These are phyloP conservation scores for Chloropsis hardwickii DNA, from an alignment of 2,113 vertebrate genomes.

Conservation along the genomic window DNA sequence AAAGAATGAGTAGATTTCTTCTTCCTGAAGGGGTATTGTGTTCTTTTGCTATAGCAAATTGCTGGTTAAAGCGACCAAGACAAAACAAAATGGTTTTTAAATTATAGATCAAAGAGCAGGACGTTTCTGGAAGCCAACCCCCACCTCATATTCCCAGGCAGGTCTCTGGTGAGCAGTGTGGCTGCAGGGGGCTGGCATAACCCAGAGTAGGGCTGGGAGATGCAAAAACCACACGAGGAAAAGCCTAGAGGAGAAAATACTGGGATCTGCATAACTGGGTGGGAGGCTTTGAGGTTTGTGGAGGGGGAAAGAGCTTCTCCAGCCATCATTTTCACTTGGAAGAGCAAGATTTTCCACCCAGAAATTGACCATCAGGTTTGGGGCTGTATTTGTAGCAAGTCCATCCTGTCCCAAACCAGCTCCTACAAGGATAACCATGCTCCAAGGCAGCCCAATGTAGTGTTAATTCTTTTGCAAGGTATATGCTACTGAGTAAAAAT, in stretches of 20 bases:
- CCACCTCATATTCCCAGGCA: not conserved
- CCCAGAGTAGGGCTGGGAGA: not conserved
- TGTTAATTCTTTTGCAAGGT: not conserved
- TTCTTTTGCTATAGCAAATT: not conserved
- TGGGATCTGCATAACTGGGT: not conserved
- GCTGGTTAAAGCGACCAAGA: not conserved
- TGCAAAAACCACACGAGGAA: rapidly evolving
- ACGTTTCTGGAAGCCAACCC: not conserved
- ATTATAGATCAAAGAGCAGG: not conserved
- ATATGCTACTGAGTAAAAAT: rapidly evolving
- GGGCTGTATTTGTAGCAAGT: not conserved
- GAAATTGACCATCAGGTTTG: not conserved
- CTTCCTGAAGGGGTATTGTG: constrained; percentile 8
- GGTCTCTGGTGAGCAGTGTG: not conserved
- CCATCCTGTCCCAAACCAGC: not conserved
- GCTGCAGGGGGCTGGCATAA: not conserved
- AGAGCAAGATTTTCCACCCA: not conserved
- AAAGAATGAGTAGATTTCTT: constrained; percentile 16
- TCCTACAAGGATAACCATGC: not conserved
- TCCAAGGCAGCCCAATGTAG: rapidly evolving
- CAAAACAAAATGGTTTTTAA: constrained; percentile 36
- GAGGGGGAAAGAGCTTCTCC: not conserved
- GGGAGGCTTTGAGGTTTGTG: not conserved
- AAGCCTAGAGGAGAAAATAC: not conserved
- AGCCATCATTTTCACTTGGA: not conserved